A percentile compares a stretch with the other conserved stretches of the same genome.
Conservation (phyloP, 2,888 invertebrate genomes). For the Charanyca ferruginea region DNA sequence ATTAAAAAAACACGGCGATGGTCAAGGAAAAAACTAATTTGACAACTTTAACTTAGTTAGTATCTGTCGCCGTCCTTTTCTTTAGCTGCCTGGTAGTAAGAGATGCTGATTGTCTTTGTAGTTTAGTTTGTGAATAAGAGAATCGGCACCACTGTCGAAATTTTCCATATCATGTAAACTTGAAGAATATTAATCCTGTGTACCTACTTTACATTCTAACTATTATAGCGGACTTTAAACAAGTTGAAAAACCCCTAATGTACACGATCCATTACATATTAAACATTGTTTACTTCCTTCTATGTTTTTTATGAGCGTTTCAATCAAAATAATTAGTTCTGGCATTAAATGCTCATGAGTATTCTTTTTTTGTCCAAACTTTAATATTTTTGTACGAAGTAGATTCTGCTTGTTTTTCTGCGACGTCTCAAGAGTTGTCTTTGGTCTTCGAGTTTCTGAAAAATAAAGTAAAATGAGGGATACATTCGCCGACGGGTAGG, state of each 20-base stretch:
- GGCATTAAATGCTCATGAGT: constrained; percentile 19
- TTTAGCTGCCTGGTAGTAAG: too few relatives aligned
- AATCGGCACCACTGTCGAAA: too few relatives aligned
- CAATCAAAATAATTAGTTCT: constrained; percentile 46
- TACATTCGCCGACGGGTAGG: too few relatives aligned
- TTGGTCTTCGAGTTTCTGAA: constrained; percentile 76
- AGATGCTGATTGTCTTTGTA: too few relatives aligned
- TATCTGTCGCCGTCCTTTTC: too few relatives aligned
- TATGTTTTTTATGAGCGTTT: constrained; percentile 21
- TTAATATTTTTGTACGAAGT: constrained; percentile 42
- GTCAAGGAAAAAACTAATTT: too few relatives aligned
- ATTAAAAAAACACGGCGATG: too few relatives aligned
- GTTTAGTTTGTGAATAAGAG: too few relatives aligned
- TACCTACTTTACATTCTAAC: background rate
- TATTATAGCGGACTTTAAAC: background rate
- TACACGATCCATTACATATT: constrained; percentile 4
- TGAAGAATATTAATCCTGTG: background rate
- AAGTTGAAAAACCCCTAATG: background rate
- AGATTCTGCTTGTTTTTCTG: constrained; percentile 52
- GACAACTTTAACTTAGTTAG: too few relatives aligned
- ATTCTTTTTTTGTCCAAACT: constrained; percentile 8
- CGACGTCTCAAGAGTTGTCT: constrained; percentile 42
- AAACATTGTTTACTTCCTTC: constrained; percentile 19
- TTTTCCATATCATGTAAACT: background rate
- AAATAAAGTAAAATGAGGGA: constrained; percentile 39